phyloP scores from a whole-genome alignment of 2,888 invertebrate genomes.

The Drosophila emarginata region DNA sequence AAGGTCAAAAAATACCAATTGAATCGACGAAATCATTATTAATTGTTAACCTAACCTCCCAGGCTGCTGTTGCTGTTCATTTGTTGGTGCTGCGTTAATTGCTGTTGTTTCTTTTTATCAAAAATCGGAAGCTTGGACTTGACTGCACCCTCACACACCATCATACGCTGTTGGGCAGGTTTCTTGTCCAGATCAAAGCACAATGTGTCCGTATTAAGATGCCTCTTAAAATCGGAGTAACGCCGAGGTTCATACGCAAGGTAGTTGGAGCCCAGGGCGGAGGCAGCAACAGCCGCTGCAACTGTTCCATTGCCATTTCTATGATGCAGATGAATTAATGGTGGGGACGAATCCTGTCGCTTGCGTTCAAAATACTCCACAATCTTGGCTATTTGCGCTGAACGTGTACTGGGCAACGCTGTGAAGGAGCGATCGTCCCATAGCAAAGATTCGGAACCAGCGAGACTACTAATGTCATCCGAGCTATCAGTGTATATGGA shows the following conservation, averaged over 20 bases:
- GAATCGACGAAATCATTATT: background rate
- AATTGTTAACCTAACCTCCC: slow-evolving; percentile 23
- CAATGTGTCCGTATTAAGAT: slow-evolving; percentile 78
- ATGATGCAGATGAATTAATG: slow-evolving; percentile 57
- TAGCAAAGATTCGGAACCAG: slow-evolving; percentile 89
- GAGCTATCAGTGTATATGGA: slow-evolving; percentile 94
- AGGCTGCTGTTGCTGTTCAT: slow-evolving; percentile 43
- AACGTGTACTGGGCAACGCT: slow-evolving; percentile 84
- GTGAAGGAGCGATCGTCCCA: slow-evolving; percentile 87
- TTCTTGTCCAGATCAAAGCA: slow-evolving; percentile 82
- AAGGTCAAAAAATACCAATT: slow-evolving; percentile 7
- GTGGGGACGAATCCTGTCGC: slow-evolving; percentile 83
- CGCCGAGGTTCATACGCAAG: slow-evolving; percentile 78
- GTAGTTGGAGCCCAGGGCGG: slow-evolving; percentile 78
- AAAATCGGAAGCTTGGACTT: slow-evolving; percentile 92
- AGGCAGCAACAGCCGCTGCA: slow-evolving; percentile 80
- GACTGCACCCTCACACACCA: slow-evolving; percentile 93
- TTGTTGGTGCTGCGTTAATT: slow-evolving; percentile 62
- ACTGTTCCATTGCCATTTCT: slow-evolving; percentile 69
- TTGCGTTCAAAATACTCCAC: slow-evolving; percentile 95
- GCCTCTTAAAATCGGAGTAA: slow-evolving; percentile 80
- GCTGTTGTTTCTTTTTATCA: slow-evolving; percentile 86
- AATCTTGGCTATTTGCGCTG: slow-evolving; percentile 90
- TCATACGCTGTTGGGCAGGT: slow-evolving; percentile 86
- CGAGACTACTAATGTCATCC: slow-evolving; percentile 91